Evolutionary conservation across 1,140 invertebrate genomes (phyloP).

Genomic region (Drosophila jambulina): DNA sequence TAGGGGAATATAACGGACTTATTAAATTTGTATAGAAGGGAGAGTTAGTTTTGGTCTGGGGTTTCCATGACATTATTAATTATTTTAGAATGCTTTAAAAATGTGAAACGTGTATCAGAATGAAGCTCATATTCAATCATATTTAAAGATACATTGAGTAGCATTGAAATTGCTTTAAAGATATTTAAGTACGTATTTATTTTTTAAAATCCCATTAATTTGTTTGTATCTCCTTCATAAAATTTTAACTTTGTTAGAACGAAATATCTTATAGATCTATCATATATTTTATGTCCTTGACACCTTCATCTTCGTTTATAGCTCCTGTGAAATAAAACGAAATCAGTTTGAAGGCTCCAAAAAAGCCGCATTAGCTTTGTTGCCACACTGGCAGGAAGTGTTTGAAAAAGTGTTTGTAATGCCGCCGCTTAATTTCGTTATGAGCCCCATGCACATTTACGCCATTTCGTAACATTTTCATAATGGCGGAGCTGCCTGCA

Average conservation of each 20-base stretch:
- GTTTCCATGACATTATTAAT: no score
- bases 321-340: not conserved
- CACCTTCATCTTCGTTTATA: not conserved
- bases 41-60: no score
- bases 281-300: not conserved
- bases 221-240: not conserved
- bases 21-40: not conserved
- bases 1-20: not conserved
- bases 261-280: not conserved
- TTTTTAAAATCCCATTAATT: not conserved
- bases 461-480: slow-evolving; percentile 81
- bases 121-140: no score
- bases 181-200: not conserved
- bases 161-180: not conserved
- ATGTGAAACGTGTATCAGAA: not conserved
- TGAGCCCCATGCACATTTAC: slow-evolving; percentile 75
- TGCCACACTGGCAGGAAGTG: slow-evolving; percentile 45
- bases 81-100: not conserved
- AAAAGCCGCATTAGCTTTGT: slow-evolving; percentile 23
- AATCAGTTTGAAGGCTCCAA: slow-evolving; percentile 3
- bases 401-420: slow-evolving; percentile 46
- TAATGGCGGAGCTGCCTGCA: slow-evolving; percentile 60
- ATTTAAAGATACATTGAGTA: not conserved
- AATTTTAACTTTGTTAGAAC: no score
- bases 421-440: slow-evolving; percentile 73